phyloP scores from a whole-genome alignment of 2,113 vertebrate species.

The Chascanopsetta lugubris region DNA sequence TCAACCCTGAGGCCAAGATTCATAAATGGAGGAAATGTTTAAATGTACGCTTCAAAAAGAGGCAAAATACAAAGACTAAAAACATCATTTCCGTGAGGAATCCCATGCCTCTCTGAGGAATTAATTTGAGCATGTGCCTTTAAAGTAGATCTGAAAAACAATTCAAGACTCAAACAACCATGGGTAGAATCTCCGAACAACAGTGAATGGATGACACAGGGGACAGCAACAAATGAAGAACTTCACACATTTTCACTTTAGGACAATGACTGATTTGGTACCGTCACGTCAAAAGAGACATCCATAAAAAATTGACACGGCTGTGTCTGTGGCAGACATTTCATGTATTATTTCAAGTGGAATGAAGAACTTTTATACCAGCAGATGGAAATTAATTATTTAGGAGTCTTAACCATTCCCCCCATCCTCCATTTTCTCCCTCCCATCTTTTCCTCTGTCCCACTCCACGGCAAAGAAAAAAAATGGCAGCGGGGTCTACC shows the following conservation, averaged over 20 bases:
- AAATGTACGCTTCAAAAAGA: conserved; percentile 52
- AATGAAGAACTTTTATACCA: conserved; percentile 51
- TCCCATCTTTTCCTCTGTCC: conserved; percentile 6
- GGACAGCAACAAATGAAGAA: conserved; percentile 20
- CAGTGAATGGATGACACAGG: conserved; percentile 31
- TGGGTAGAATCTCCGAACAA: conserved; percentile 24
- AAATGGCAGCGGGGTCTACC: neutral
- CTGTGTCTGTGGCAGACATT: conserved; percentile 52
- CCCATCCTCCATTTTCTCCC: conserved; percentile 8
- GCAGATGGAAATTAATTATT: conserved; percentile 57
- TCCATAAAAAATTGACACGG: conserved; percentile 61
- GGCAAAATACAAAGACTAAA: conserved; percentile 5
- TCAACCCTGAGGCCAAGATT: no score
- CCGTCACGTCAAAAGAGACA: conserved; percentile 14
- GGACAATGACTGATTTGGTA: conserved; percentile 52
- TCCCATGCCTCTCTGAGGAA: conserved; percentile 24
- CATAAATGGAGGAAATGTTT: no score
- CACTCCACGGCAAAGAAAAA: conserved; percentile 5
- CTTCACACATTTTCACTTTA: conserved; percentile 36
- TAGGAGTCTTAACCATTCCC: conserved; percentile 35
- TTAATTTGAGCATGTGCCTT: conserved; percentile 31
- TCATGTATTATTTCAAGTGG: conserved; percentile 67
- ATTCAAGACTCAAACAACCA: conserved; percentile 1
- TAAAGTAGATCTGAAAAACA: conserved; percentile 36
- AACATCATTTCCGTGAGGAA: conserved; percentile 13